phyloP scores from a whole-genome alignment of 1,140 invertebrate species.

The Pogonognathellus flavescens region DNA sequence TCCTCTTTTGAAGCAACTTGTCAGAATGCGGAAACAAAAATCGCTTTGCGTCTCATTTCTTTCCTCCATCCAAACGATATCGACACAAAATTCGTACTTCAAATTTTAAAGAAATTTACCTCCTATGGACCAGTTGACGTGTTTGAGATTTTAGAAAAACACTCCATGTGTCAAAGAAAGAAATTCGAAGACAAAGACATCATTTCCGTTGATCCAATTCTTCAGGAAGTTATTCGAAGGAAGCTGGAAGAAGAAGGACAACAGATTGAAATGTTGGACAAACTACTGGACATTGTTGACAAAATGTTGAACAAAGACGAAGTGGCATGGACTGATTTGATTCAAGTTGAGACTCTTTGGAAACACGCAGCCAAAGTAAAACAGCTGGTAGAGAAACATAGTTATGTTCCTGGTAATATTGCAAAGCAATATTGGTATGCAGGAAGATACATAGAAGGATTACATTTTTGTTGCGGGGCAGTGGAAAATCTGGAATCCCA shows the following conservation, averaged over 20 bases:
- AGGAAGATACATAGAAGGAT: not conserved
- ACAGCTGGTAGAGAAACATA: not conserved
- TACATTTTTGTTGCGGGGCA: not conserved
- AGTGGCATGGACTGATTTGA: not conserved
- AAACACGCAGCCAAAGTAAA: not conserved
- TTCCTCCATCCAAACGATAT: too few relatives aligned
- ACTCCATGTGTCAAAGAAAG: too few relatives aligned
- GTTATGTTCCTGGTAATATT: not conserved
- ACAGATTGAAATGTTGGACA: not conserved
- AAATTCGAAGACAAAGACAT: not conserved
- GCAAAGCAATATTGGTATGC: not conserved
- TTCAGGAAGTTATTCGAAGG: not conserved
- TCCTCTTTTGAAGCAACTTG: too few relatives aligned
- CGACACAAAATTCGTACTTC: too few relatives aligned
- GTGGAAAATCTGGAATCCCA: not conserved
- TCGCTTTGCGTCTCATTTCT: too few relatives aligned
- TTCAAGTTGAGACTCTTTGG: not conserved
- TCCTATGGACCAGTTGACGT: not conserved
- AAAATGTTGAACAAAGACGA: not conserved
- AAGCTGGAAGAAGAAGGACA: not conserved
- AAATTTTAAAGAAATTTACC: not conserved
- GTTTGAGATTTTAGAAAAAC: too few relatives aligned
- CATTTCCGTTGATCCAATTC: not conserved
- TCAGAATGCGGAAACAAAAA: too few relatives aligned
- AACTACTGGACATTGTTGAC: not conserved